A percentile compares a stretch with the other conserved stretches of the same genome.
Evolutionary conservation across 2,888 invertebrate species (phyloP).

Genomic region (Tetropium fuscum): DNA sequence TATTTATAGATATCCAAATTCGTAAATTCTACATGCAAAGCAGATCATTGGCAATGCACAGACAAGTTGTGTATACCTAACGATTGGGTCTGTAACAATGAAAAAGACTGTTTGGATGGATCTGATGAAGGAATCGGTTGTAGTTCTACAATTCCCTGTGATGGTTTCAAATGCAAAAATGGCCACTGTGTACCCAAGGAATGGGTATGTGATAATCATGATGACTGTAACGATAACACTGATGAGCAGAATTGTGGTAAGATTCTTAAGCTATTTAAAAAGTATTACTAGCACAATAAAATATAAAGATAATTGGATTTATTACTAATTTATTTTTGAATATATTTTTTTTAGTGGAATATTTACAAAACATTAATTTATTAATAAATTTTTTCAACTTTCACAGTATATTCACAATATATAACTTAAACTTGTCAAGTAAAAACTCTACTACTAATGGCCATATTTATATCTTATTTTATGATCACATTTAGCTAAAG

Average conservation of each 20-base stretch:
- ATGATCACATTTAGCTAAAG: no score
- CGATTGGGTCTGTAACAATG: constrained; percentile 63
- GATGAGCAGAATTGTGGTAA: constrained; percentile 70
- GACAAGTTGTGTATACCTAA: constrained; percentile 56
- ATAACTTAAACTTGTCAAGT: no score
- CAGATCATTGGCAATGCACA: constrained; percentile 59
- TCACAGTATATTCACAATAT: no score
- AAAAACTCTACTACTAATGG: no score
- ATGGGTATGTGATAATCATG: constrained; percentile 70
- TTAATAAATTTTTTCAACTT: no score
- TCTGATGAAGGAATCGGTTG: constrained; percentile 66
- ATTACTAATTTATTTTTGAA: no score
- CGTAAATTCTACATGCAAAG: constrained; percentile 50
- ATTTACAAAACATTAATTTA: not conserved
- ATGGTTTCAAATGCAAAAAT: constrained; percentile 73
- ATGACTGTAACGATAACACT: constrained; percentile 71
- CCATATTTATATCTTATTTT: no score
- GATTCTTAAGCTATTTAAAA: no score
- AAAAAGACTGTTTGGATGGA: constrained; percentile 62
- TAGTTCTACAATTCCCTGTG: constrained; percentile 66
- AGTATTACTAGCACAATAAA: no score
- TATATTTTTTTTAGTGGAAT: no score
- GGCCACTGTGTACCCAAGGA: constrained; percentile 68
- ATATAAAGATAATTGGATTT: no score
- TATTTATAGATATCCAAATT: constrained; percentile 23